phyloP scores from a whole-genome alignment of 2,888 invertebrate genomes.

The Cheilosia impressa region DNA sequence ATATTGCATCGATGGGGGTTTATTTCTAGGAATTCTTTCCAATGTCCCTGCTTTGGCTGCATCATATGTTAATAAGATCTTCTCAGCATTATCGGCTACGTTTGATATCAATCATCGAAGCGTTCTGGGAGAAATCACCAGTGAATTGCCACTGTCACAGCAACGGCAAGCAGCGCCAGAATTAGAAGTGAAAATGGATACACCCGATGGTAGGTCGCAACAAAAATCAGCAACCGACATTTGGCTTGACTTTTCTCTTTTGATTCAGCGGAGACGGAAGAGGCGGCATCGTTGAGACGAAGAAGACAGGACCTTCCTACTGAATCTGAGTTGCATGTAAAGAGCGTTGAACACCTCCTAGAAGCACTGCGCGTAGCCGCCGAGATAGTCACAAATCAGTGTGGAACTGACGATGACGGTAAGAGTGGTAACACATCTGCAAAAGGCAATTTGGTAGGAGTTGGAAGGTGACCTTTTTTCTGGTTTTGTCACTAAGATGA shows the following conservation, averaged over 20 bases:
- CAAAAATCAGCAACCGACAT: not conserved
- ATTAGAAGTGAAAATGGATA: constrained; percentile 78
- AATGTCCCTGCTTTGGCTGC: constrained; percentile 85
- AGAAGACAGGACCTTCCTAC: constrained; percentile 80
- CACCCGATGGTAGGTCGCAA: constrained; percentile 74
- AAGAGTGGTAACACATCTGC: constrained; percentile 73
- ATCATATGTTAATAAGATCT: constrained; percentile 84
- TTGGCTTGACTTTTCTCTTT: not conserved
- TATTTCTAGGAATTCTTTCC: constrained; percentile 84
- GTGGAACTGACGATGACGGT: constrained; percentile 86
- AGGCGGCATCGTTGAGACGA: constrained; percentile 78
- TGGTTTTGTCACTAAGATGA: no score
- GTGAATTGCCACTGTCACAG: constrained; percentile 64
- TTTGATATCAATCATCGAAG: constrained; percentile 85
- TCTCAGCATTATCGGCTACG: constrained; percentile 85
- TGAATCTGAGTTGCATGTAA: constrained; percentile 84
- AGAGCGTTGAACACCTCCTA: constrained; percentile 85
- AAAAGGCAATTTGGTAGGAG: not conserved
- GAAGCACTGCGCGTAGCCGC: constrained; percentile 88
- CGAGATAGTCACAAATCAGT: constrained; percentile 89
- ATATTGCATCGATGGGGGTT: no score
- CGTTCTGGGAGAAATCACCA: constrained; percentile 81
- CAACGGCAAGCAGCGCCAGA: constrained; percentile 59
- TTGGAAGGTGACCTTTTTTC: no score
- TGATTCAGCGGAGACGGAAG: constrained; percentile 77